Evolutionary conservation across 1,140 invertebrate genomes (phyloP).

Genomic region (Camponotus vicinus): DNA sequence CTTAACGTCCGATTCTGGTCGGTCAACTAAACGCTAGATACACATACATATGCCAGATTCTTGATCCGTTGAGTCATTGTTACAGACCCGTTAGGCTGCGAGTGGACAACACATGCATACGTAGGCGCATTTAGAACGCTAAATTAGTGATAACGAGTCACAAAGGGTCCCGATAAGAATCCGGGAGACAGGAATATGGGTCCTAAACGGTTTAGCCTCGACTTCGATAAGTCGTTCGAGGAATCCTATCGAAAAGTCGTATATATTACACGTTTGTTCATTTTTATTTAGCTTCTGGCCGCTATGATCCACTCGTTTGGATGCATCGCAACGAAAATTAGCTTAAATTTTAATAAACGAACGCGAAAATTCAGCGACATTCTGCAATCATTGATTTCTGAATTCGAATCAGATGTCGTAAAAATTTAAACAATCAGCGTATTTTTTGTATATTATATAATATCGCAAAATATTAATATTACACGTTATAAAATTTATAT

Average conservation of each 20-base stretch:
- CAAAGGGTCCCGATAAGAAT: constrained; percentile 69
- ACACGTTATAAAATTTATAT: background rate
- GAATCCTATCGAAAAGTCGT: constrained; percentile 63
- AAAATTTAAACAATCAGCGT: background rate
- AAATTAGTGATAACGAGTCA: constrained; percentile 73
- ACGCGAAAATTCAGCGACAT: background rate
- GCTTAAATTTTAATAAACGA: background rate
- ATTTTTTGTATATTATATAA: background rate
- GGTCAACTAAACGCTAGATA: constrained; percentile 42
- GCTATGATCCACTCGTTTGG: background rate
- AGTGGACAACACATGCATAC: constrained; percentile 25
- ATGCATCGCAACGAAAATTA: constrained; percentile 6
- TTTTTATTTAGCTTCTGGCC: constrained; percentile 39
- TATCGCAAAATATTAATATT: background rate
- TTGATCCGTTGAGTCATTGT: constrained; percentile 72
- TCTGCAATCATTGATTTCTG: background rate
- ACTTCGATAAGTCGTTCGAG: constrained; percentile 67
- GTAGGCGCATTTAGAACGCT: constrained; percentile 67
- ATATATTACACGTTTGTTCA: constrained; percentile 24
- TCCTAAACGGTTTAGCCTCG: constrained; percentile 67
- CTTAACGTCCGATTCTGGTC: constrained; percentile 30
- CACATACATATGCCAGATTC: constrained; percentile 56
- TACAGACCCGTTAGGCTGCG: constrained; percentile 21
- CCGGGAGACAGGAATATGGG: constrained; percentile 60
- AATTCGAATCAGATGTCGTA: constrained; percentile 8